Percentiles rank a stretch among this genome's conserved stretches.
Evolutionary conservation across 2,888 invertebrate species (phyloP).

Genomic region (Aproaerema taeniolella): DNA sequence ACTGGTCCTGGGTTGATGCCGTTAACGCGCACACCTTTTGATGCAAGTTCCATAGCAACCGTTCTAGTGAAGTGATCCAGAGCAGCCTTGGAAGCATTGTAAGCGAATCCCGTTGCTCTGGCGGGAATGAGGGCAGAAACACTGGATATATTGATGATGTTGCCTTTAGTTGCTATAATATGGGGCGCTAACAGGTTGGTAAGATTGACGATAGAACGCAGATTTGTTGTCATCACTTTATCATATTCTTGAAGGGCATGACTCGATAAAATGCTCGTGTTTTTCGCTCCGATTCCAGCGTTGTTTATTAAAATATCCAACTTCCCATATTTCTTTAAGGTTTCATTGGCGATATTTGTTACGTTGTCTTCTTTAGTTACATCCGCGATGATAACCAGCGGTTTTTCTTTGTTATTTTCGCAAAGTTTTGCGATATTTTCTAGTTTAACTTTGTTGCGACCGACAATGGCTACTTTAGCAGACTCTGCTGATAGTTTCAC

Average conservation of each 20-base stretch:
- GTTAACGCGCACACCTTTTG: conserved; percentile 20
- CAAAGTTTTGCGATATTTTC: conserved; percentile 57
- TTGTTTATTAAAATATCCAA: conserved; percentile 22
- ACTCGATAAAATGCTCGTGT: too few relatives aligned
- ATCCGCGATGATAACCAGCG: conserved; percentile 18
- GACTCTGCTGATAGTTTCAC: conserved; percentile 75
- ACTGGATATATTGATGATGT: conserved; percentile 25
- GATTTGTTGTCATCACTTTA: conserved; percentile 15
- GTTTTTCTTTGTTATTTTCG: conserved; percentile 9
- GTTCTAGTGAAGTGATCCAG: conserved; percentile 19
- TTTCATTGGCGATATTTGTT: conserved; percentile 13
- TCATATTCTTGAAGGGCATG: conserved; percentile 16
- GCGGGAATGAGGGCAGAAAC: neutral
- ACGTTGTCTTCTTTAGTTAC: conserved; percentile 18
- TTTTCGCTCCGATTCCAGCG: conserved; percentile 18
- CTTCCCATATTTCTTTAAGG: conserved; percentile 16
- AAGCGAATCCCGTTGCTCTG: neutral
- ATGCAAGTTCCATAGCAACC: conserved; percentile 19
- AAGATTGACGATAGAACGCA: conserved; percentile 15
- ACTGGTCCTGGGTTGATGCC: conserved; percentile 80
- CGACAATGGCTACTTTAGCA: conserved; percentile 76
- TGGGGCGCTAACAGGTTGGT: conserved; percentile 18
- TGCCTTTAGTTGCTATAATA: conserved; percentile 22
- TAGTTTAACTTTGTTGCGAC: conserved; percentile 79
- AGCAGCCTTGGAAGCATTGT: conserved; percentile 19